Evolutionary conservation across 2,888 invertebrate genomes (phyloP).

Genomic region (Megamerina dolium): DNA sequence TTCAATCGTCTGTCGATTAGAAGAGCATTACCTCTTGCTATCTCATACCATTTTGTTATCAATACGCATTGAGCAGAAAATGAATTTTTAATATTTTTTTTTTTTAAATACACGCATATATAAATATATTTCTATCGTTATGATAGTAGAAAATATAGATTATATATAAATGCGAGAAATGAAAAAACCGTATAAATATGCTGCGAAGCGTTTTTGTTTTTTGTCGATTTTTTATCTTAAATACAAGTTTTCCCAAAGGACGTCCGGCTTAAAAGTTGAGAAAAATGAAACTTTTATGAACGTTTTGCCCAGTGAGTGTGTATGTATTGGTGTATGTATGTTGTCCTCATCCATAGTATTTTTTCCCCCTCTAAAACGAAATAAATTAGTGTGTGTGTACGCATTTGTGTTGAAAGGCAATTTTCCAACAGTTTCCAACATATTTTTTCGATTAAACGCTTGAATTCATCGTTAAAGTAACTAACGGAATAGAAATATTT

Average conservation of each 20-base stretch:
- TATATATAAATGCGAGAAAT: background rate
- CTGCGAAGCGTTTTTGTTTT: slow-evolving; percentile 27
- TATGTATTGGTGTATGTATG: slow-evolving; percentile 2
- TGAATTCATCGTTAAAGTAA: slow-evolving; percentile 34
- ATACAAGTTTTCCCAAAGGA: slow-evolving; percentile 42
- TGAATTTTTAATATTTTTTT: slow-evolving; percentile 44
- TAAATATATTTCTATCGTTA: background rate
- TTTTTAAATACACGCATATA: too few relatives aligned
- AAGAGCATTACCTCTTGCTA: background rate
- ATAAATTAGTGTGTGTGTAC: slow-evolving; percentile 1
- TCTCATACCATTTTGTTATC: slow-evolving; percentile 30
- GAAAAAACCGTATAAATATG: slow-evolving; percentile 17
- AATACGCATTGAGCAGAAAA: slow-evolving; percentile 48
- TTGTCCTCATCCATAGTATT: too few relatives aligned
- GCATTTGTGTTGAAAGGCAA: slow-evolving; percentile 18
- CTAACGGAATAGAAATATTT: slow-evolving; percentile 7
- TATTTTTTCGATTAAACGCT: slow-evolving; percentile 44
- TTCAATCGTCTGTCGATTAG: background rate
- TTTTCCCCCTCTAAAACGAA: too few relatives aligned
- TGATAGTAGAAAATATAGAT: slow-evolving; percentile 3
- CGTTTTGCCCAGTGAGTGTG: slow-evolving; percentile 4
- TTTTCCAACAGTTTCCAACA: slow-evolving; percentile 25
- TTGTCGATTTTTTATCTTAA: too few relatives aligned
- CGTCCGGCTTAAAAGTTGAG: slow-evolving; percentile 45
- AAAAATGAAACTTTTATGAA: slow-evolving; percentile 45